These are phyloP conservation scores for Arge pagana DNA, from an alignment of 2,888 invertebrate genomes.

Conservation along the genomic window DNA sequence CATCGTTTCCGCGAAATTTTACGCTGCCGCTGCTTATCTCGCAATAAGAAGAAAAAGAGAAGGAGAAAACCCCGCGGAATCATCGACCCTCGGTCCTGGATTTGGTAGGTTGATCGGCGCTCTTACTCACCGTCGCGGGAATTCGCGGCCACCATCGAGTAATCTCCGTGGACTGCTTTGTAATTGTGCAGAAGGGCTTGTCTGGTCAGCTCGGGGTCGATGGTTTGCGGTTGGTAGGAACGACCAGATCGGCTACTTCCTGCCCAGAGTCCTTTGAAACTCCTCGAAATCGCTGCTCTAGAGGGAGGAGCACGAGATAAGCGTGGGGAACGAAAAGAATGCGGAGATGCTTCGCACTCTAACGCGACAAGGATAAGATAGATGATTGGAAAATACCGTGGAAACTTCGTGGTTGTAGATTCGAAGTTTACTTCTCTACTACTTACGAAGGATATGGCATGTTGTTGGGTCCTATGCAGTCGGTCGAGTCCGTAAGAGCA, in stretches of 20 bases:
- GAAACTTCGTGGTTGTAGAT: too few relatives aligned
- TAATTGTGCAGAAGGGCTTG: slow-evolving; percentile 70
- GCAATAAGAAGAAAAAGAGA: too few relatives aligned
- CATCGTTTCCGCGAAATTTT: too few relatives aligned
- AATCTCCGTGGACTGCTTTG: slow-evolving; percentile 64
- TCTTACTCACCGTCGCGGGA: slow-evolving; percentile 49
- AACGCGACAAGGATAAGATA: too few relatives aligned
- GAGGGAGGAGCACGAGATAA: slow-evolving; percentile 45
- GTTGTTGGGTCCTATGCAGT: slow-evolving; percentile 84
- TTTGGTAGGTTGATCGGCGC: not conserved
- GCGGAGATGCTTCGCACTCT: not conserved
- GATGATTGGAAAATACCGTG: too few relatives aligned
- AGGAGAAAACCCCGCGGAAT: too few relatives aligned
- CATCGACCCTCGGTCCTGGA: too few relatives aligned
- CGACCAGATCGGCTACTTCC: slow-evolving; percentile 73
- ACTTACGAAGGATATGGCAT: slow-evolving; percentile 82
- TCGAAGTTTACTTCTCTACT: too few relatives aligned
- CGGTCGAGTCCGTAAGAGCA: slow-evolving; percentile 75
- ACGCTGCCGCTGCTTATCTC: too few relatives aligned
- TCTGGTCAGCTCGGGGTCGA: slow-evolving; percentile 77
- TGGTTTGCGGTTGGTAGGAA: slow-evolving; percentile 62
- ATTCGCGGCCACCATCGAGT: slow-evolving; percentile 49
- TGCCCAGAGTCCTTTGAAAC: slow-evolving; percentile 71
- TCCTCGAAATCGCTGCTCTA: slow-evolving; percentile 78
- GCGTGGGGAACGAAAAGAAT: not conserved